Base-by-base conservation (phyloP, 2,888 invertebrate genomes). In the Phortica okadai region DNA sequence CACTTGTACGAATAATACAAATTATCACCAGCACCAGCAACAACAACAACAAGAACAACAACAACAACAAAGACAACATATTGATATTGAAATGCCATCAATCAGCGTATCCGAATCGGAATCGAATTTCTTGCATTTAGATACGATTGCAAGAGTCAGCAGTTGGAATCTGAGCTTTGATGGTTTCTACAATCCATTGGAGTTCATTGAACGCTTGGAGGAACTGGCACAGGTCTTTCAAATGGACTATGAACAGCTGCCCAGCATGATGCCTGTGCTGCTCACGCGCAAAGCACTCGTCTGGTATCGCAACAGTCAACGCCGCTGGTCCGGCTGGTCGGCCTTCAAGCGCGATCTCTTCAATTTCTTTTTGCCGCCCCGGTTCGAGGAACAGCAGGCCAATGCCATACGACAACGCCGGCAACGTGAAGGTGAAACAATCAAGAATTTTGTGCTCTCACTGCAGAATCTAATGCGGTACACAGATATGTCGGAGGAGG, bases 381-480 rank as follows among this genome's bases (percentile, higher is more conserved):
- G 8, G 2, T 76, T 72, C 64, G n/a, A 25, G 11, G 72, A 41
- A 42, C 58, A 59, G 16, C 73, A 42, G 14, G 16, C 10, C 10
- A 41, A 42, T 14, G 73, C 41, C n/a, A 59, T 73, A 73, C 41
- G 42, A 2, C 10, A 42, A 5, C 73, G 73, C 7, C 10, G 14
- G 6, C 73, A 72, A 42, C 72, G 66, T 8, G 54, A 25, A 44
- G 16, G 21, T 6, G 76, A 76, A 54, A 45, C 8, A 10, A 73
- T 76, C 25, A 73, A 76, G 73, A 58, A 73, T 10, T 76, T 44
- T 33, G 7, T 73, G 11, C 50, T 73, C 2, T 11, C 25, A 0
- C 42, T 76, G 11, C 76, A 76, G 62, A 59, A 56, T 6, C 58
- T 76, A 8, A 73, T 76, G 73, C 76, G 76, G 2, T 59, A 73